Conservation (phyloP, 2,113 vertebrate species). For the Hyaena hyaena region DNA sequence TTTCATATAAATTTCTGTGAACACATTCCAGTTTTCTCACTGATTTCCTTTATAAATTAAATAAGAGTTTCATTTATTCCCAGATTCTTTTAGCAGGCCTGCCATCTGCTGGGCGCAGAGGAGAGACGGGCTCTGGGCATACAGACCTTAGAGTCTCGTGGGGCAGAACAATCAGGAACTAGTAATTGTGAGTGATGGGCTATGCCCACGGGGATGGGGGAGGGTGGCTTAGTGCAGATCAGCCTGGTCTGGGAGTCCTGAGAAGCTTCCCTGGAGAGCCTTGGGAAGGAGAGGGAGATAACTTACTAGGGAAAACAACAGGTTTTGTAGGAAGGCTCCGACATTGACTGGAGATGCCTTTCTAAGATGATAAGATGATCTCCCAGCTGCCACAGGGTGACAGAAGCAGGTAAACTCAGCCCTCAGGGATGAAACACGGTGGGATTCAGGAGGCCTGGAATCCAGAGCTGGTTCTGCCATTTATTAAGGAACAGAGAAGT, state of each 20-base stretch:
- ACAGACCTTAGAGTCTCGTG: background rate
- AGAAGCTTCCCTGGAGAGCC: background rate
- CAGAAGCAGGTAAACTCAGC: background rate
- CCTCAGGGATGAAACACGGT: background rate
- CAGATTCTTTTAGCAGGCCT: background rate
- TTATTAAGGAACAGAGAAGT: background rate
- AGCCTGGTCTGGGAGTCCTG: background rate
- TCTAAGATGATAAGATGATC: background rate
- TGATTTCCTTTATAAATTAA: constrained; percentile 16
- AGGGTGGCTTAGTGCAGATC: background rate
- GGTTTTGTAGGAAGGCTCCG: background rate
- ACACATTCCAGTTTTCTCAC: background rate
- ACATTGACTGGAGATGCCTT: background rate
- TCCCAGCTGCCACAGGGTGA: background rate
- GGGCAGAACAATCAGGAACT: background rate
- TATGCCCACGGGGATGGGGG: accelerated
- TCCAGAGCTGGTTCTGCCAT: background rate
- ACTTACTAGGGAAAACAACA: background rate
- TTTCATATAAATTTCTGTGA: background rate
- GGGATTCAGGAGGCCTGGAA: background rate
- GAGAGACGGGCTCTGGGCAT: background rate
- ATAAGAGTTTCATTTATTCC: constrained; percentile 35
- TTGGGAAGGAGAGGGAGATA: background rate
- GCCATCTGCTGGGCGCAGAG: background rate
- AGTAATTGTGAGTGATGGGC: background rate